Evolutionary conservation across 2,888 invertebrate species (phyloP).

Genomic region (Yponomeuta sedellus): DNA sequence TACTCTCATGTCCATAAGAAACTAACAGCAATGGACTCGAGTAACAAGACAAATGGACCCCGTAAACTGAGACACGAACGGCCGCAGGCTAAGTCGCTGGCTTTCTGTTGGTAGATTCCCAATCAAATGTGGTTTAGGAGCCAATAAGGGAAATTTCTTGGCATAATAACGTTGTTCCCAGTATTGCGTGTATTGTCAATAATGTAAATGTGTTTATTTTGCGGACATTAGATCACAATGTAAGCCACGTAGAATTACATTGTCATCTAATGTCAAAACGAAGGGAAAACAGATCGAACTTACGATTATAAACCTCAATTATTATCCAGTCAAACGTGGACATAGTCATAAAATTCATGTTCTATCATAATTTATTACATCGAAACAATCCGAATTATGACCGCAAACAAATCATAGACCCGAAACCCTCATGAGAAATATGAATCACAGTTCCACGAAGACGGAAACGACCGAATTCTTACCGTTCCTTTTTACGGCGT

Average conservation of each 20-base stretch:
- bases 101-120: not conserved
- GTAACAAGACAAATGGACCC: conserved; percentile 15
- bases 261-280: too few species aligned
- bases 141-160: not conserved
- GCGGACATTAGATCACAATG: too few species aligned
- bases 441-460: conserved; percentile 71
- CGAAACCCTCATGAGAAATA: conserved; percentile 18
- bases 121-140: not conserved
- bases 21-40: not conserved
- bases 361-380: conserved; percentile 41
- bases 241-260: too few species aligned
- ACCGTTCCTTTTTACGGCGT: conserved; percentile 52
- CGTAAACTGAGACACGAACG: conserved; percentile 8
- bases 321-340: not conserved
- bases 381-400: conserved; percentile 44
- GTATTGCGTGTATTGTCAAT: not conserved
- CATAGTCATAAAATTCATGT: conserved; percentile 37
- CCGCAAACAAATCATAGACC: conserved; percentile 37
- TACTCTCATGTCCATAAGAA: conserved; percentile 6
- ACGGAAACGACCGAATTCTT: conserved; percentile 71
- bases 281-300: not conserved
- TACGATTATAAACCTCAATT: not conserved
- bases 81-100: conserved; percentile 1
- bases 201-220: too few species aligned
- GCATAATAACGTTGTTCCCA: not conserved